These are phyloP conservation scores for Chironomus tepperi DNA, from an alignment of 1,140 invertebrate genomes.

Conservation along the genomic window DNA sequence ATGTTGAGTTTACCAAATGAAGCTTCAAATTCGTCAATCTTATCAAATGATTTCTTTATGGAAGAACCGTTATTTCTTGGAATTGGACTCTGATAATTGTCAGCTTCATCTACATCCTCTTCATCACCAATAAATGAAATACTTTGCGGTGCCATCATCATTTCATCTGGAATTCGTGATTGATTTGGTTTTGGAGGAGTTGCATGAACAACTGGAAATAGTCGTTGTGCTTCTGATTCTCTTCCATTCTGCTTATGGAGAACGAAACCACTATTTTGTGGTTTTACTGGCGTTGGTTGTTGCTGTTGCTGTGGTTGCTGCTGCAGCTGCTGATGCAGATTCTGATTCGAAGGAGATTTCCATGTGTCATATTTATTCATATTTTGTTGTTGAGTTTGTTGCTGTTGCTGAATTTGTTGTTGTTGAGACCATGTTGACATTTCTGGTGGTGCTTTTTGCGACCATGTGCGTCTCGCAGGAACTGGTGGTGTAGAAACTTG, in stretches of 20 bases:
- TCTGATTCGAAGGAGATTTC: too few relatives aligned
- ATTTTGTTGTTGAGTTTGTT: slow-evolving; percentile 25
- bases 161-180: slow-evolving; percentile 52
- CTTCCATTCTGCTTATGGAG: slow-evolving; percentile 37
- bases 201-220: slow-evolving; percentile 39
- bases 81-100: neutral
- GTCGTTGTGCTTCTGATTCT: slow-evolving; percentile 35
- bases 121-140: slow-evolving; percentile 80
- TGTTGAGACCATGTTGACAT: slow-evolving; percentile 32
- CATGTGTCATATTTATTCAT: slow-evolving; percentile 29
- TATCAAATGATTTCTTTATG: slow-evolving; percentile 27
- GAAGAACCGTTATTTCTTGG: neutral
- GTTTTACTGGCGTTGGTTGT: slow-evolving; percentile 27
- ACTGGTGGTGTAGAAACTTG: neutral
- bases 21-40: slow-evolving; percentile 48
- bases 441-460: neutral
- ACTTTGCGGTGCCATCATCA: slow-evolving; percentile 87
- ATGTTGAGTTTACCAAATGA: slow-evolving; percentile 68
- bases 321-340: too few relatives aligned
- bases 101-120: neutral
- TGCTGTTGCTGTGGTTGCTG: too few relatives aligned
- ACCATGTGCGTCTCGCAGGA: neutral
- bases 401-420: slow-evolving; percentile 28
- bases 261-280: slow-evolving; percentile 33
- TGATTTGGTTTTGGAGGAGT: slow-evolving; percentile 37